phyloP scores from a whole-genome alignment of 2,888 invertebrate species.

The Dasypogon diadema region DNA sequence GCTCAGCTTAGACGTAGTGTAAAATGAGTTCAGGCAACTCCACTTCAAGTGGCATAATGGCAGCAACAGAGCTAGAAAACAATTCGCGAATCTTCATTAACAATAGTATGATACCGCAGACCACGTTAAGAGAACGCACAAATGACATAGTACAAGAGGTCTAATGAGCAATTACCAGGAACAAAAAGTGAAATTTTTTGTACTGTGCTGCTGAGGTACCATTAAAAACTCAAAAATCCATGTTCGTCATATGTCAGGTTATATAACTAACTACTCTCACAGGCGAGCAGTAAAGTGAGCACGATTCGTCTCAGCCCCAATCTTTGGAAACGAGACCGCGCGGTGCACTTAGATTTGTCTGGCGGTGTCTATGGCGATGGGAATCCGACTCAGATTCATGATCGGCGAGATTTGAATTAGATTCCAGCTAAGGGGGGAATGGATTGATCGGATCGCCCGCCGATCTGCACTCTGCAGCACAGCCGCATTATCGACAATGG shows the following conservation, averaged over 20 bases:
- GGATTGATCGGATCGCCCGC: background rate
- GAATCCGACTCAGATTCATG: constrained; percentile 14
- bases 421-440: constrained; percentile 11
- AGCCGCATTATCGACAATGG: constrained; percentile 25
- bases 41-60: constrained; percentile 26
- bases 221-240: constrained; percentile 38
- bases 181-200: constrained; percentile 47
- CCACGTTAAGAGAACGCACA: background rate
- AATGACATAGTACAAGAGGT: constrained; percentile 23
- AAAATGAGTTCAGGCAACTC: constrained; percentile 15
- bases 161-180: constrained; percentile 45
- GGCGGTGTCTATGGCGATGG: constrained; percentile 15
- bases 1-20: constrained; percentile 13
- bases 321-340: background rate
- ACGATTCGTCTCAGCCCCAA: constrained; percentile 4
- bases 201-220: background rate
- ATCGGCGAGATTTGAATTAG: constrained; percentile 30
- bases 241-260: constrained; percentile 44
- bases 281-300: background rate
- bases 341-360: constrained; percentile 12
- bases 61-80: background rate
- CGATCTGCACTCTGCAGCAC: background rate
- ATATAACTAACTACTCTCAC: constrained; percentile 10
- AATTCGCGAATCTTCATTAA: constrained; percentile 27
- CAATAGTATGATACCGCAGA: background rate